A percentile compares a stretch with the other conserved stretches of the same genome.
Conservation (phyloP, 2,113 vertebrate species). For the Cyprinodon brontotheroides region DNA sequence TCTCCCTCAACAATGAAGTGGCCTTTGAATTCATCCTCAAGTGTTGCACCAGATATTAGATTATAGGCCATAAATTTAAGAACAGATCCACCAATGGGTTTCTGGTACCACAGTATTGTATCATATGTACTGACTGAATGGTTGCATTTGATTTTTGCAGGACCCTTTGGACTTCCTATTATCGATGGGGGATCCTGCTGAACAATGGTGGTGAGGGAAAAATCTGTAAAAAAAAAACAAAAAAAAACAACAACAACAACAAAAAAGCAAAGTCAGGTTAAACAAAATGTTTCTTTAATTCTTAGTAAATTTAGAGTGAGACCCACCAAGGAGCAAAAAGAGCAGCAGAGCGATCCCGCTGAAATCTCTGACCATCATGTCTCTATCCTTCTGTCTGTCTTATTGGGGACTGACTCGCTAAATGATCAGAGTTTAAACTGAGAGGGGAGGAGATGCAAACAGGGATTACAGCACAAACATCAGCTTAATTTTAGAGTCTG, state of each 20-base stretch:
- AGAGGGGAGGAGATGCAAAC: not conserved
- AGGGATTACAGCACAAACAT: not conserved
- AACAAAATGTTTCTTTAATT: not conserved
- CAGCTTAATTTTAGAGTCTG: not conserved
- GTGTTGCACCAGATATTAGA: fast-evolving
- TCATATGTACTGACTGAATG: slow-evolving; percentile 2
- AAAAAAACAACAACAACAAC: not conserved
- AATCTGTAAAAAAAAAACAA: slow-evolving; percentile 39
- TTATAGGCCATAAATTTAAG: slow-evolving; percentile 20
- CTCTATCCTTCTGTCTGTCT: not conserved
- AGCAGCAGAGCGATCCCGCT: not conserved
- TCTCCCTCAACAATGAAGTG: slow-evolving; percentile 29
- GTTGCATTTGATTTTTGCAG: slow-evolving; percentile 31
- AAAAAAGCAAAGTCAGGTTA: not conserved
- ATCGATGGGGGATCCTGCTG: slow-evolving; percentile 46
- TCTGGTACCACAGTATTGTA: slow-evolving; percentile 41
- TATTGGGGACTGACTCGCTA: not conserved
- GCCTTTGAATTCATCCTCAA: not conserved
- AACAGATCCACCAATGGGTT: not conserved
- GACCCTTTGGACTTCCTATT: not conserved
- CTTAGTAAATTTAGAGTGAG: not conserved
- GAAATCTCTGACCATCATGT: not conserved
- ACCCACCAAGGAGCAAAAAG: not conserved
- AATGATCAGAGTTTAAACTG: not conserved
- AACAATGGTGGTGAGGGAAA: slow-evolving; percentile 25